Evolutionary conservation across 2,888 invertebrate species (phyloP).

Genomic region (Philereme transversata): DNA sequence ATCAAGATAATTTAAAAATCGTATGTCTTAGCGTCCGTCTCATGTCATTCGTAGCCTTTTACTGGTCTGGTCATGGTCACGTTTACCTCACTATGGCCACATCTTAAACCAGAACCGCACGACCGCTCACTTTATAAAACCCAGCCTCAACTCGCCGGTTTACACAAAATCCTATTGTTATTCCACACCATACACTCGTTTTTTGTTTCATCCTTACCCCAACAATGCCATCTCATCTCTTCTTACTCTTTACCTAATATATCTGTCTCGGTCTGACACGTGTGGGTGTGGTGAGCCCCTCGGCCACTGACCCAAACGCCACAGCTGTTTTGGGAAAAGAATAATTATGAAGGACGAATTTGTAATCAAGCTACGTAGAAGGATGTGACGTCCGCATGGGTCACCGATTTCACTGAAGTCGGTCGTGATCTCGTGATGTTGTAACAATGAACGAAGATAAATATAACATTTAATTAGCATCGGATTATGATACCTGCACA

Average conservation of each 20-base stretch:
- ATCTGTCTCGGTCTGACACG: conserved; percentile 45
- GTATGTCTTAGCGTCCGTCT: too few relatives aligned
- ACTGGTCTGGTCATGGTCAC: too few relatives aligned
- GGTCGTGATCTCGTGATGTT: too few relatives aligned
- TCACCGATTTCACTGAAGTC: neutral
- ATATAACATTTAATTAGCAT: too few relatives aligned
- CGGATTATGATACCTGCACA: too few relatives aligned
- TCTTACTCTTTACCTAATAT: conserved; percentile 32
- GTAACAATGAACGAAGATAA: too few relatives aligned
- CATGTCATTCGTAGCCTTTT: too few relatives aligned
- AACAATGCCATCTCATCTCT: conserved; percentile 43
- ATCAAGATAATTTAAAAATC: too few relatives aligned
- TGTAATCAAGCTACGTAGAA: conserved; percentile 41
- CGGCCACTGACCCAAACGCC: conserved; percentile 61
- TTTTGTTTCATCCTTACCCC: conserved; percentile 55
- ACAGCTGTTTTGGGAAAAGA: conserved; percentile 65
- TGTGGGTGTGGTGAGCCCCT: conserved; percentile 58
- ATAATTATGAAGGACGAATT: conserved; percentile 46
- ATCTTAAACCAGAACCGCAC: too few relatives aligned
- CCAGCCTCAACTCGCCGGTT: conserved; percentile 3
- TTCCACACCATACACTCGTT: conserved; percentile 49
- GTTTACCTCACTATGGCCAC: too few relatives aligned
- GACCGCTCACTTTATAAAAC: conserved; percentile 9
- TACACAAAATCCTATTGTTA: conserved; percentile 50
- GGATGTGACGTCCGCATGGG: conserved; percentile 18